phyloP scores from a whole-genome alignment of 2,888 invertebrate genomes.

The Gortyna flavago region DNA sequence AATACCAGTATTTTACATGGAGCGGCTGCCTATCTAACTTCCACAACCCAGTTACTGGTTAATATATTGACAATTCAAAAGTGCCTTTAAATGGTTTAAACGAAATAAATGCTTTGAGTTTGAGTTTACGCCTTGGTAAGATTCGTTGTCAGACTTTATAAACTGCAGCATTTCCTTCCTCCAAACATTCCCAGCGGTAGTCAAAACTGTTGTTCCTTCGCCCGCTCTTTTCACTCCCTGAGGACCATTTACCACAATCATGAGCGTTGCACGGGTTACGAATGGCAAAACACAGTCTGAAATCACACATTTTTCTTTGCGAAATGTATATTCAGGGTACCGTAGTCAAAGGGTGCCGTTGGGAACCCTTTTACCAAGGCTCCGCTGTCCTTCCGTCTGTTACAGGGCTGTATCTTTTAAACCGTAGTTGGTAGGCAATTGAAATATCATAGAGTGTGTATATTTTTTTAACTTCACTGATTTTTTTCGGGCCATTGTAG shows the following conservation, averaged over 20 bases:
- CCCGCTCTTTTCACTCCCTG: conserved; percentile 29
- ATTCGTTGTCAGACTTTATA: neutral
- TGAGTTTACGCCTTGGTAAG: too few species aligned
- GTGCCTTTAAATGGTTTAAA: too few species aligned
- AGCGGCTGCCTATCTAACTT: too few species aligned
- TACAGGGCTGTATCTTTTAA: neutral
- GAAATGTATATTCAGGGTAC: conserved; percentile 42
- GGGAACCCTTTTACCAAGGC: neutral
- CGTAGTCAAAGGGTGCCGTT: too few species aligned
- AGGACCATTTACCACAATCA: conserved; percentile 53
- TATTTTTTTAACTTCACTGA: too few species aligned
- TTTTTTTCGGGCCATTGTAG: too few species aligned
- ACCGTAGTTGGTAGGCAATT: neutral
- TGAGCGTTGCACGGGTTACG: conserved; percentile 33
- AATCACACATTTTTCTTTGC: conserved; percentile 40
- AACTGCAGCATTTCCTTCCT: neutral
- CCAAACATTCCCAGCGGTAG: conserved; percentile 20
- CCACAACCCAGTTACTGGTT: too few species aligned
- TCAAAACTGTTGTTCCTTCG: conserved; percentile 18
- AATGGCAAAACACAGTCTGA: conserved; percentile 41
- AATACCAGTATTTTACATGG: too few species aligned
- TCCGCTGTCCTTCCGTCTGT: neutral
- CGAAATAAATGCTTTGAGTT: too few species aligned
- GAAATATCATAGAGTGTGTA: neutral
- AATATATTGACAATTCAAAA: too few species aligned